Evolutionary conservation across 2,797 vertebrate genomes (phyloP).

Genomic region (Phoxinus dragarum): DNA sequence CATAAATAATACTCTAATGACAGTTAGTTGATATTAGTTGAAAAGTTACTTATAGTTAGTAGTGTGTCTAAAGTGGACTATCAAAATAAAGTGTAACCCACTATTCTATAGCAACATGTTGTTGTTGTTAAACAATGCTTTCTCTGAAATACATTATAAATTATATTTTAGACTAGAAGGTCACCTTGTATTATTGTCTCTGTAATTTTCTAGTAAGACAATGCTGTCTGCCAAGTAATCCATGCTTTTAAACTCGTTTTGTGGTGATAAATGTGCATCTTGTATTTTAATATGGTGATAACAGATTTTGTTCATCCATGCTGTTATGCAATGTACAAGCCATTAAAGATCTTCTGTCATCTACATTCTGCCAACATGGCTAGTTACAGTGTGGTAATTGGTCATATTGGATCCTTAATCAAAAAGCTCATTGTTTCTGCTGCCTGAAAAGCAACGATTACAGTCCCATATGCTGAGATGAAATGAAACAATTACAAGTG

Average conservation of each 20-base stretch:
- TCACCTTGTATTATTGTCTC: constrained; percentile 15
- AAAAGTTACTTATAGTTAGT: no score
- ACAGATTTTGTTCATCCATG: constrained; percentile 17
- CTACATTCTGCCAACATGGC: constrained; percentile 40
- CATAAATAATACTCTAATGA: no score
- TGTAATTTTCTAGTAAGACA: constrained; percentile 1
- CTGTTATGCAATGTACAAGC: constrained; percentile 30
- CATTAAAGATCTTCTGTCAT: constrained; percentile 48
- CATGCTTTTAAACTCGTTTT: constrained; percentile 3
- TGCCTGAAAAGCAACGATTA: constrained; percentile 36
- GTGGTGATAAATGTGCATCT: constrained; percentile 7
- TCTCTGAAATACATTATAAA: constrained; percentile 6
- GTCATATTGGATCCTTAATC: constrained; percentile 44
- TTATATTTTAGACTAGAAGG: neutral
- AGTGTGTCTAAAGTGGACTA: no score
- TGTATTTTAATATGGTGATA: constrained; percentile 41
- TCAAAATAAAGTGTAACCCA: no score
- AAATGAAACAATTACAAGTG: constrained; percentile 35
- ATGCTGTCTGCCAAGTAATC: neutral
- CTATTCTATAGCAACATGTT: no score
- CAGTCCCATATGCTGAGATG: constrained; percentile 19
- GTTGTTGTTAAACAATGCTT: neutral
- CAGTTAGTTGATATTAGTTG: no score
- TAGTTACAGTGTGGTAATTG: constrained; percentile 40
- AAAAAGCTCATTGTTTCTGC: constrained; percentile 36